Evolutionary conservation across 2,797 vertebrate species (phyloP).

Genomic region (Macropus fuliginosus): DNA sequence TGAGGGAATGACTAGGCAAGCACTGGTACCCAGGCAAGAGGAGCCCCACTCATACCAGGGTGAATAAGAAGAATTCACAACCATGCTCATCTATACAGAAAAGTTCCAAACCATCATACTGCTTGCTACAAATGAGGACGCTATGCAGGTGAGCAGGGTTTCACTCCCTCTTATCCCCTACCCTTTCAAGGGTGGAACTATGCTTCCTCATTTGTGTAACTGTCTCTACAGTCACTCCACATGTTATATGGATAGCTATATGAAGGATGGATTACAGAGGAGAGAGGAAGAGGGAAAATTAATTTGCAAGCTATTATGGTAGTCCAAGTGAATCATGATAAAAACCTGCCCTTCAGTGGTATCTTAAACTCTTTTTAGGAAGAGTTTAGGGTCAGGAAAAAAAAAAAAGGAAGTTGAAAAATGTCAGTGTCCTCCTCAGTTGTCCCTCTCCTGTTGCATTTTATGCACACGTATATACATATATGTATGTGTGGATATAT

Average conservation of each 20-base stretch:
- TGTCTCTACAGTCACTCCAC: neutral
- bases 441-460: neutral
- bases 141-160: neutral
- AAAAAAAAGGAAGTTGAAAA: neutral
- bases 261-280: neutral
- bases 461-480: neutral
- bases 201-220: neutral
- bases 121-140: too few relatives aligned
- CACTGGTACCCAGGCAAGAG: neutral
- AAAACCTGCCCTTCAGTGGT: neutral
- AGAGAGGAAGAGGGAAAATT: neutral
- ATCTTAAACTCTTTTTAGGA: neutral
- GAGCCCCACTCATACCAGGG: neutral
- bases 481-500: neutral
- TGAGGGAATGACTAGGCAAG: neutral
- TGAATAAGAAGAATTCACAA: neutral
- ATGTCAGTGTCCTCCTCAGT: neutral
- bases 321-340: neutral
- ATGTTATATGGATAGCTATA: neutral
- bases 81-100: neutral
- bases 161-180: neutral
- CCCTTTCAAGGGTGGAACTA: neutral
- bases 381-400: neutral
- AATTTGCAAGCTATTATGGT: neutral
- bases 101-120: neutral